Evolutionary conservation across 2,797 vertebrate species (phyloP).

Genomic region (Lepus oiostolus): DNA sequence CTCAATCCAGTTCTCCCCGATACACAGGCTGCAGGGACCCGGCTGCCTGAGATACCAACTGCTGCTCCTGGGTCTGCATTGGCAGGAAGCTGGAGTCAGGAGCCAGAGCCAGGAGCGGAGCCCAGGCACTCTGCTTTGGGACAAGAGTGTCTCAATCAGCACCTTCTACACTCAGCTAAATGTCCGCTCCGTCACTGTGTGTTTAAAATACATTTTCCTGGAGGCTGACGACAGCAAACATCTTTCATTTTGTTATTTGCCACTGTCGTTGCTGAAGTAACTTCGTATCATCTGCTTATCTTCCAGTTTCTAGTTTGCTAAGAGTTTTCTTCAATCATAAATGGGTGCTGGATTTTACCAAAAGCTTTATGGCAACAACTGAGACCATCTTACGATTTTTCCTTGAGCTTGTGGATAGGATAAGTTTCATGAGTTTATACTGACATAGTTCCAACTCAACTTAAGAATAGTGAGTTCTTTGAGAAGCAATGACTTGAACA

Average conservation of each 20-base stretch:
- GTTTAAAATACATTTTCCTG: neutral
- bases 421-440: neutral
- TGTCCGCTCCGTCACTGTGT: neutral
- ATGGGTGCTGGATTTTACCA: neutral
- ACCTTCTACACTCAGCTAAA: no score
- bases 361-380: neutral
- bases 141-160: no score
- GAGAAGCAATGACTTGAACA: no score
- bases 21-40: no score
- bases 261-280: constrained; percentile 20
- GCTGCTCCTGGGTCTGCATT: no score
- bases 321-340: neutral
- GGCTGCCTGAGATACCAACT: no score
- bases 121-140: no score
- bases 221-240: neutral
- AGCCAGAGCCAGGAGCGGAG: no score
- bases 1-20: no score
- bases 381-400: neutral
- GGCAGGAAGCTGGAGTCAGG: no score
- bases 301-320: constrained; percentile 44
- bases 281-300: neutral
- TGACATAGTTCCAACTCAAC: neutral
- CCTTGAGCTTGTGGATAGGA: neutral
- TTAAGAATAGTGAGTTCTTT: neutral
- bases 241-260: neutral